Evolutionary conservation across 1,140 invertebrate species (phyloP).

Genomic region (Nymphalis io): DNA sequence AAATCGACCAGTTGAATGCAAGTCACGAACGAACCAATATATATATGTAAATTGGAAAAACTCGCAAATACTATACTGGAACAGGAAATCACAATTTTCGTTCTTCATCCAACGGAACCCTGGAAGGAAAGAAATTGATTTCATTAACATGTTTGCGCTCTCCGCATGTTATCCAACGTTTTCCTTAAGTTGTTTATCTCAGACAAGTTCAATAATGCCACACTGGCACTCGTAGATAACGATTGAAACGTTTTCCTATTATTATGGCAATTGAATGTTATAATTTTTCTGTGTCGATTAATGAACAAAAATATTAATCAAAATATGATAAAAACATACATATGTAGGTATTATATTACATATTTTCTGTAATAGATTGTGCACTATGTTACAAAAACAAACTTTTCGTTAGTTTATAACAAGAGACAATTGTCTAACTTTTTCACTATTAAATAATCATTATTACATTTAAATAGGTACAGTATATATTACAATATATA

Average conservation of each 20-base stretch:
- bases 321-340: no score
- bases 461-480: no score
- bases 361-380: no score
- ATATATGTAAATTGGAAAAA: conserved; percentile 63
- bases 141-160: conserved; percentile 60
- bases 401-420: no score
- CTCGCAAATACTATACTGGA: conserved; percentile 56
- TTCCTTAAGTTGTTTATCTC: conserved; percentile 56
- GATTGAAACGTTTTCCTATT: conserved; percentile 19
- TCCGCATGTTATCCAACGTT: conserved; percentile 43
- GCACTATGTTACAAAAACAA: no score
- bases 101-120: conserved; percentile 35
- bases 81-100: conserved; percentile 29
- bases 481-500: no score
- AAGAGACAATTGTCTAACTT: no score
- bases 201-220: conserved; percentile 42
- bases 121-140: conserved; percentile 67
- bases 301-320: no score
- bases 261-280: conserved; percentile 3
- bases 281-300: no score
- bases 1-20: conserved; percentile 53
- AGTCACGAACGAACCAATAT: conserved; percentile 70
- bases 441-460: no score
- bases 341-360: no score
- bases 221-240: conserved; percentile 35